Evolutionary conservation across 2,113 vertebrate species (phyloP), one percentile per base, ranked within the genome.

Genomic region (Thomomys bottae): DNA sequence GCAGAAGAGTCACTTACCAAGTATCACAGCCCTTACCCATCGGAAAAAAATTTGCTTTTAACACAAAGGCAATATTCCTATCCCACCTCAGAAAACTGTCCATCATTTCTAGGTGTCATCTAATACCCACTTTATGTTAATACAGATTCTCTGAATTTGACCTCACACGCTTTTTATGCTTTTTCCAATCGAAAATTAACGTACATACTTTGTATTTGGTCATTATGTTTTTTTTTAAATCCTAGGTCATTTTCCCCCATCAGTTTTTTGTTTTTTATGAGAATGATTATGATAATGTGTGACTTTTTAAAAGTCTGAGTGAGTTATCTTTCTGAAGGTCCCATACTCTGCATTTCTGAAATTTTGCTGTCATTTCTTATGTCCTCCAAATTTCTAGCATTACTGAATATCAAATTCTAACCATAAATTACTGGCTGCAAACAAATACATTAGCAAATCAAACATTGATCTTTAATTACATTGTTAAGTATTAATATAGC

Each of bases 371-470:
- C n/a, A 5, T 40, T 82, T 45, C 30, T 75, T 45, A 42, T 54
- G 34, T 32, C 36, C 45, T 20, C 59, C 36, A 75, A 82, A 64
- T 77, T 70, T 81, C 32, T 34, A 67, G 26, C 3, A 28, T 88
- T 91, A 45, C 63, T 86, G 64, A 90, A 49, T 71, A 63, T 76
- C 68, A 66, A 72, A 89, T 87, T 84, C 73, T 42, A 84, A 80
- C 57, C 40, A 64, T 82, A 79, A 88, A 70, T 24, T 40, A 64
- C 6, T 68, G 3, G 8, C 4, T 90, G 2, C 64, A 67, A 49
- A 49, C 45, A 73, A 89, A 83, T 70, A 88, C 30, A 85, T 64
- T 67, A 68, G 23, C 26, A 82, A 93, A 90, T 32, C 5, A 40
- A 49, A 30, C 17, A 54, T 3, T 42, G 36, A 85, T 61, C 30